Conservation (phyloP, 2,797 vertebrate genomes). For the Acrocephalus scirpaceus region DNA sequence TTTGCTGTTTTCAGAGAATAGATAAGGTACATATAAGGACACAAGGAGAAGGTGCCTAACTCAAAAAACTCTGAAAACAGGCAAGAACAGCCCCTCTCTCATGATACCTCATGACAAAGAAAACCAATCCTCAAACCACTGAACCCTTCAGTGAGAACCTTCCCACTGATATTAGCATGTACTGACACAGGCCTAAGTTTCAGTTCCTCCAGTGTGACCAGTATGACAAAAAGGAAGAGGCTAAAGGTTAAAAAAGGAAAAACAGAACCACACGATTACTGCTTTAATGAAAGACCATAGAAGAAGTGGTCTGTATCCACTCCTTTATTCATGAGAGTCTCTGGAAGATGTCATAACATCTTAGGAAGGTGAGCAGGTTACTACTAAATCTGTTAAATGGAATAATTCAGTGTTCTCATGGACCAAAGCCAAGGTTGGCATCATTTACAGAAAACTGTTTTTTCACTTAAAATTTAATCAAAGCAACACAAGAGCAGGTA, state of each 20-base stretch:
- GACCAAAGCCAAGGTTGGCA: neutral
- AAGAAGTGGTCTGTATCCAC: neutral
- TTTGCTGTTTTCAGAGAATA: neutral
- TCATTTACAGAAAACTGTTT: neutral
- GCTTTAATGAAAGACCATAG: neutral
- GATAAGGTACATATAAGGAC: neutral
- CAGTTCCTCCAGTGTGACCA: neutral
- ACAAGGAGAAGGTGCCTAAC: neutral
- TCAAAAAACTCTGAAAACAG: neutral
- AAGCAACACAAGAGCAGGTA: neutral
- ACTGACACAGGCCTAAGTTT: neutral
- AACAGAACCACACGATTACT: neutral
- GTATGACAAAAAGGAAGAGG: neutral
- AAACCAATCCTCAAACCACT: neutral
- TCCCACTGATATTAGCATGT: neutral
- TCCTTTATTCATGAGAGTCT: neutral
- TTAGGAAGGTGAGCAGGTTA: neutral
- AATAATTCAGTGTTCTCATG: neutral
- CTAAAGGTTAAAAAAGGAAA: neutral
- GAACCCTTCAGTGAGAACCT: neutral
- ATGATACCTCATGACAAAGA: neutral
- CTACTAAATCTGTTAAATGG: neutral
- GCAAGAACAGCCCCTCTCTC: neutral
- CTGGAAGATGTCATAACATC: neutral
- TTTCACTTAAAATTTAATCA: neutral